Percentiles rank a stretch among this genome's conserved stretches.
phyloP scores from a whole-genome alignment of 2,888 invertebrate genomes.

The Metalampra italica region DNA sequence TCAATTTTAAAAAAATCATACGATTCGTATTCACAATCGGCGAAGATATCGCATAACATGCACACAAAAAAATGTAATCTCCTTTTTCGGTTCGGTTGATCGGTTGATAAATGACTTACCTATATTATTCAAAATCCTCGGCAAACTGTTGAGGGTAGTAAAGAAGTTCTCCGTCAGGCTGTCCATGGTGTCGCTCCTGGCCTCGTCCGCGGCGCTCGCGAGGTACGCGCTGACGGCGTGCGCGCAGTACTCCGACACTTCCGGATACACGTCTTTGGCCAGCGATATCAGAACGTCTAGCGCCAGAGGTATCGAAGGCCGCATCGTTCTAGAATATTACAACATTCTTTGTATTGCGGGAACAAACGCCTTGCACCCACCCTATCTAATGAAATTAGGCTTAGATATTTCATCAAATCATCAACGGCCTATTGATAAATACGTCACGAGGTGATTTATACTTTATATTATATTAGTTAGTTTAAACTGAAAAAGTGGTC shows the following conservation, averaged over 20 bases:
- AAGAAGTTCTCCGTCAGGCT: constrained; percentile 80
- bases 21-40: too few relatives aligned
- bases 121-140: constrained; percentile 81
- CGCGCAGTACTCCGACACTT: constrained; percentile 69
- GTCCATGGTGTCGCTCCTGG: constrained; percentile 64
- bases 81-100: too few relatives aligned
- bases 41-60: too few relatives aligned
- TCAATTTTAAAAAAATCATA: too few relatives aligned
- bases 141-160: constrained; percentile 77
- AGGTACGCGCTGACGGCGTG: constrained; percentile 53
- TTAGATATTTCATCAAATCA: too few relatives aligned
- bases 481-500: too few relatives aligned
- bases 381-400: too few relatives aligned
- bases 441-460: too few relatives aligned
- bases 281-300: constrained; percentile 84
- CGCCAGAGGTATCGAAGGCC: constrained; percentile 76
- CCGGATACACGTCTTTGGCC: constrained; percentile 80
- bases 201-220: constrained; percentile 33
- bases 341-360: neutral
- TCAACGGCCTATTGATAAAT: too few relatives aligned
- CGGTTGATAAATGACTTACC: constrained; percentile 60
- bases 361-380: too few relatives aligned
- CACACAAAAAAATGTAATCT: too few relatives aligned
- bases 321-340: constrained; percentile 75
- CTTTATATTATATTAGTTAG: too few relatives aligned